phyloP scores from a whole-genome alignment of 2,113 vertebrate genomes.

The Tapirus terrestris region DNA sequence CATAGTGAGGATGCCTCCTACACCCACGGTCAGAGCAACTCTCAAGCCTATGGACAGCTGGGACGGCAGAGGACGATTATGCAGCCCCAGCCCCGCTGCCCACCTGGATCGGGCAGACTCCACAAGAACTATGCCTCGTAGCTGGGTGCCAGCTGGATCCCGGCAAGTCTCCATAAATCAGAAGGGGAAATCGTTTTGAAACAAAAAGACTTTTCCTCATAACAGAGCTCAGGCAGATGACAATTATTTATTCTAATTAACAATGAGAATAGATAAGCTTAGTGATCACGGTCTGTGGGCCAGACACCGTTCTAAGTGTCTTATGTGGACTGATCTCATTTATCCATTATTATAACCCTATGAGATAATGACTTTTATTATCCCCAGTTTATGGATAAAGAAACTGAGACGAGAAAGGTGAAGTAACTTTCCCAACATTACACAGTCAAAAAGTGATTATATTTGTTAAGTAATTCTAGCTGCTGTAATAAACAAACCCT shows the following conservation, averaged over 20 bases:
- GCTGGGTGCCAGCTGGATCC: neutral
- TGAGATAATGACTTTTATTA: neutral
- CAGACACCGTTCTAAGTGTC: neutral
- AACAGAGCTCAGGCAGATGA: neutral
- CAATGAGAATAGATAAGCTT: neutral
- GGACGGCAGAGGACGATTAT: neutral
- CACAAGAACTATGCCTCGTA: neutral
- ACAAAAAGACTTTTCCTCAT: neutral
- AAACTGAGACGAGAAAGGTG: neutral
- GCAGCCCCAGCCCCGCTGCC: neutral
- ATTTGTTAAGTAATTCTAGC: neutral
- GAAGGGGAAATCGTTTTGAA: neutral
- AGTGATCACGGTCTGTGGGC: neutral
- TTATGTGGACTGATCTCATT: neutral
- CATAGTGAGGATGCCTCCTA: neutral
- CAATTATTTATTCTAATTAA: slow-evolving; percentile 9
- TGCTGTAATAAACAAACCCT: neutral
- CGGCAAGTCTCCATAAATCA: neutral
- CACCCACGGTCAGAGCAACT: neutral
- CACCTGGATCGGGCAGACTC: neutral
- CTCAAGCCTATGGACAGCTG: neutral
- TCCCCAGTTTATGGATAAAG: neutral
- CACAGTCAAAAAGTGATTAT: neutral
- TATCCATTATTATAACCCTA: neutral
- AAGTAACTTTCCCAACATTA: neutral